Conservation (phyloP, 2,113 vertebrate genomes). For the Tylochromis polylepis region DNA sequence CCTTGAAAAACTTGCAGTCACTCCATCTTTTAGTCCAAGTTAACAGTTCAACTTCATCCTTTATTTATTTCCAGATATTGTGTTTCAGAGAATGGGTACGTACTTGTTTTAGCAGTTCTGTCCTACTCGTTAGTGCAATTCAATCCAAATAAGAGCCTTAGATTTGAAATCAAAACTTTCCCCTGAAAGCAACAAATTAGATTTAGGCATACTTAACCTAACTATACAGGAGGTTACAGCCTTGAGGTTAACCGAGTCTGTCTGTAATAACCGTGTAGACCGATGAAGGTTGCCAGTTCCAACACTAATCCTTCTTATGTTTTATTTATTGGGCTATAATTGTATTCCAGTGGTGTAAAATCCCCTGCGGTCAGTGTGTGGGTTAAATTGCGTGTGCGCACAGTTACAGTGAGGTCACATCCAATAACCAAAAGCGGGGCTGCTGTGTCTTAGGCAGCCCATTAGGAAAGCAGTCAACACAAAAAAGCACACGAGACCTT, state of each 20-base stretch:
- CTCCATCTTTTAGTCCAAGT: background rate
- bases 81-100: background rate
- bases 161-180: background rate
- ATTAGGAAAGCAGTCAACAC: background rate
- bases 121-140: background rate
- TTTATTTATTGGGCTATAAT: conserved; percentile 34
- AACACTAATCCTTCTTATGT: conserved; percentile 55
- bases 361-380: conserved; percentile 8
- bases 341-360: conserved; percentile 40
- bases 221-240: background rate
- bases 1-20: background rate
- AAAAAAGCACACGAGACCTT: background rate
- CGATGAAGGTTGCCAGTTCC: conserved; percentile 48
- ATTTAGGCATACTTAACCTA: background rate
- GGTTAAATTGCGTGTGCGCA: background rate
- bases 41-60: background rate
- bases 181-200: background rate
- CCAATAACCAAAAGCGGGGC: conserved; percentile 40
- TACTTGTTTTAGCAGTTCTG: background rate
- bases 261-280: conserved; percentile 37
- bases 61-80: background rate
- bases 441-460: conserved; percentile 2
- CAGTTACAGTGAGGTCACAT: conserved; percentile 52
- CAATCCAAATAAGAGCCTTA: background rate
- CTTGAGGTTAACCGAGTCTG: conserved; percentile 15